Base-by-base conservation (phyloP, 2,797 vertebrate species). In the Paguma larvata region DNA sequence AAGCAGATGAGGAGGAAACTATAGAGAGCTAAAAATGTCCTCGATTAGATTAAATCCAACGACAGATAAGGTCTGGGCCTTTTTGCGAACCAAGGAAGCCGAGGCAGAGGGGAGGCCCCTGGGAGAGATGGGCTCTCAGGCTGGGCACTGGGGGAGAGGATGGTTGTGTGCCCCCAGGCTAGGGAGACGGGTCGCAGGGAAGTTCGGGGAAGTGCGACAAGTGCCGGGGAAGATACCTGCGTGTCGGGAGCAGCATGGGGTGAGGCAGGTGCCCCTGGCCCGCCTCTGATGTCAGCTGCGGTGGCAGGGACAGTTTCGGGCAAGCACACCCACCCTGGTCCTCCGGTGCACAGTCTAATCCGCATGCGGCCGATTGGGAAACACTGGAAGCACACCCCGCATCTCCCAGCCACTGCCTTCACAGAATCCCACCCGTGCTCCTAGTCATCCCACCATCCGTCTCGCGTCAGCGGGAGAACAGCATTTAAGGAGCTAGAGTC, bases 1-100 rank as follows among this genome's bases (percentile, higher is more conserved):
- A 85, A 30, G 34, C 15, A 85, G 95, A 85, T n/a, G 41, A 92
- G 46, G 59, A 92, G 48, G 48, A 90, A 67, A 53, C 48, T 88
- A 32, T 75, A 63, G 89, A 77, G 67, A 83, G 19, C 21, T 3
- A 72, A 30, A 30, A 82, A 18, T 73, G 78, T 72, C 32, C 83
- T 95, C 10, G 62, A 63, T 53, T 38, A 92, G 32, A 27, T 92
- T 77, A 77, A 68, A 46, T n/a, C n/a, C 38, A 80, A 68, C 19
- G 77, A 23, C 59, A 56, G 41, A 70, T 23, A 67, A 84, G 38
- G 14, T 2, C 1, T 23, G 2, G 18, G 19, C 11, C 4, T 34
- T 89, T 75, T 79, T 67, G 48, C 80, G 89, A 72, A 73, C 27
- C 32, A 30, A 79, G 73, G 73, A 56, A 68, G 59, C 73, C 62